A percentile compares a stretch with the other conserved stretches of the same genome.
phyloP scores from a whole-genome alignment of 2,888 invertebrate genomes.

The Cyrtodaria siliqua region DNA sequence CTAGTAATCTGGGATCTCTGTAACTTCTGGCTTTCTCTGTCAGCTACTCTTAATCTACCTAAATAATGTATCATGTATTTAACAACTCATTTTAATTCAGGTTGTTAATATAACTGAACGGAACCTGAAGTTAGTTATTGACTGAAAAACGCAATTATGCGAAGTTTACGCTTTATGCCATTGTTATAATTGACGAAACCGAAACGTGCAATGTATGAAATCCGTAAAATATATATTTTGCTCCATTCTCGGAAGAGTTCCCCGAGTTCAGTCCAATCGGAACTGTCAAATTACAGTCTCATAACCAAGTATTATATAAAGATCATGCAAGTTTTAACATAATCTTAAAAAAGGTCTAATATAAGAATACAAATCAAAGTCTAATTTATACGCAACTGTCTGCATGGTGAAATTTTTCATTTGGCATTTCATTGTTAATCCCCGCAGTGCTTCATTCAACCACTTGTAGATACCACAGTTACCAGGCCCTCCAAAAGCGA shows the following conservation, averaged over 20 bases:
- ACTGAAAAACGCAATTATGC: too few species aligned
- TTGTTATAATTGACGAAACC: too few species aligned
- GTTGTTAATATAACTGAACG: too few species aligned
- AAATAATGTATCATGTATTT: too few species aligned
- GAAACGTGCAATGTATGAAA: too few species aligned
- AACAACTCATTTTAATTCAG: too few species aligned
- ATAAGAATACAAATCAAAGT: slow-evolving; percentile 36
- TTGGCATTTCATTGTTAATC: slow-evolving; percentile 30
- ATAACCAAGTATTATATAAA: slow-evolving; percentile 14
- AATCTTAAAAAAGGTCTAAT: slow-evolving; percentile 36
- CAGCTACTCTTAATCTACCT: too few species aligned
- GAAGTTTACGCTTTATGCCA: too few species aligned
- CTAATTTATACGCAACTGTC: slow-evolving; percentile 52
- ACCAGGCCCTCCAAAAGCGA: slow-evolving; percentile 35
- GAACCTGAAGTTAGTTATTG: too few species aligned
- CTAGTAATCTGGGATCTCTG: too few species aligned
- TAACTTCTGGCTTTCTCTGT: too few species aligned
- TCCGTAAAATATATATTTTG: too few species aligned
- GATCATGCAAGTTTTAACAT: slow-evolving; percentile 15
- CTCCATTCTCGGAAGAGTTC: neutral
- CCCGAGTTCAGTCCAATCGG: neutral
- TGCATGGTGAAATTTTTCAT: slow-evolving; percentile 41
- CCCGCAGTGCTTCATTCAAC: slow-evolving; percentile 16
- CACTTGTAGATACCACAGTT: slow-evolving; percentile 51
- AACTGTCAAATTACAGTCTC: neutral